These are phyloP conservation scores for Hydraecia micacea DNA, from an alignment of 2,888 invertebrate genomes.

Conservation along the genomic window DNA sequence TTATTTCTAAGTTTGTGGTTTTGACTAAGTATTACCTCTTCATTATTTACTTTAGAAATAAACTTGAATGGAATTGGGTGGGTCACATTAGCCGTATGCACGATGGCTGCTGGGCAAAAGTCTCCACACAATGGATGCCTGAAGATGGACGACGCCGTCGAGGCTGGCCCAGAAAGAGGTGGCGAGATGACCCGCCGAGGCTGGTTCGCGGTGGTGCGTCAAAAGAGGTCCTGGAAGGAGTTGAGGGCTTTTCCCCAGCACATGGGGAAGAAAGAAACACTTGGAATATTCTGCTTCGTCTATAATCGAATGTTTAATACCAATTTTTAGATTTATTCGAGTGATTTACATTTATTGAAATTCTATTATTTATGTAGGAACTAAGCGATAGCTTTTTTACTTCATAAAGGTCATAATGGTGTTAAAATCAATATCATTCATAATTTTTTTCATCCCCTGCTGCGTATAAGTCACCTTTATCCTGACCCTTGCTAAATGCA, in stretches of 20 bases:
- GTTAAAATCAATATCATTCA: background rate
- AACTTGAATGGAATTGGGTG: background rate
- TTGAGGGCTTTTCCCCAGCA: background rate
- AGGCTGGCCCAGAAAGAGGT: background rate
- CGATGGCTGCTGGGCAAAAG: background rate
- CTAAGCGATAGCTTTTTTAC: background rate
- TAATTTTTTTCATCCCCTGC: background rate
- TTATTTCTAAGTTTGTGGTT: slow-evolving; percentile 5
- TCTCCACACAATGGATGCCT: background rate
- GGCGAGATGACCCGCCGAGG: background rate
- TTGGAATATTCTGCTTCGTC: background rate
- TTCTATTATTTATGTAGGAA: background rate
- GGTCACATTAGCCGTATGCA: background rate
- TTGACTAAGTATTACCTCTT: background rate
- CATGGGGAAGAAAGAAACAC: background rate
- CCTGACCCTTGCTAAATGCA: background rate
- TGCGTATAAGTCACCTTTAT: background rate
- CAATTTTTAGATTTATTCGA: background rate
- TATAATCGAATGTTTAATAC: background rate
- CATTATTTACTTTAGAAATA: background rate
- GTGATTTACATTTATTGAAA: background rate
- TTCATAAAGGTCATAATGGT: background rate
- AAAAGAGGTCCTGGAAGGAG: background rate
- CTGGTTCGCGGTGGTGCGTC: background rate
- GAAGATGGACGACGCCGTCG: background rate